Conservation (phyloP, 2,888 invertebrate species). For the Coelinius sp. region DNA sequence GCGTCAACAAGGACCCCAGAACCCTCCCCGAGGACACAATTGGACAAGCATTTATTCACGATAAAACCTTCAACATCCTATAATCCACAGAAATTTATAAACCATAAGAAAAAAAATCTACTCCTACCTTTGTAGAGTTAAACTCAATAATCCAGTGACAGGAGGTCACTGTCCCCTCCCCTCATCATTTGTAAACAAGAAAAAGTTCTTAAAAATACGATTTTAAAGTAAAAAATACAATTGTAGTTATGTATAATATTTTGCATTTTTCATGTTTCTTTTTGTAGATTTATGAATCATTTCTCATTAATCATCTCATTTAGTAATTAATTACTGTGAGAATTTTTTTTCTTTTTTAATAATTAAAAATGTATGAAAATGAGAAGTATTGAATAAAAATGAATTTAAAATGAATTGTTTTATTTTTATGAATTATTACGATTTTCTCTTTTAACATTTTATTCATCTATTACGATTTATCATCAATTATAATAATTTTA, state of each 20-base stretch:
- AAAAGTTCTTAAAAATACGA: neutral
- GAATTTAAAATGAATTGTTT: neutral
- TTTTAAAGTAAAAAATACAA: neutral
- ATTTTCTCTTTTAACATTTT: neutral
- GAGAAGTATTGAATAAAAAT: conserved; percentile 14
- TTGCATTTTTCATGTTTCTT: neutral
- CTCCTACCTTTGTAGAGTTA: neutral
- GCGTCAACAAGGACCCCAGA: too few relatives aligned
- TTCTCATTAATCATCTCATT: neutral
- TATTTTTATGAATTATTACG: neutral
- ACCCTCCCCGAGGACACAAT: neutral
- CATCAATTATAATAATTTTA: too few relatives aligned
- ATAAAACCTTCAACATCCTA: neutral
- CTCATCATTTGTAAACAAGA: neutral
- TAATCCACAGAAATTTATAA: neutral
- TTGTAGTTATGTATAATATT: neutral
- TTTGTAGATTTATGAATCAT: neutral
- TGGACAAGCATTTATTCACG: conserved; percentile 21
- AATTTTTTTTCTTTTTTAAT: neutral
- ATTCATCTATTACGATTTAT: too few relatives aligned
- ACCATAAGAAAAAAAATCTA: neutral
- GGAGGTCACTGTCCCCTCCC: neutral
- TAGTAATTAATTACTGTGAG: neutral
- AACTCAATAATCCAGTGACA: neutral
- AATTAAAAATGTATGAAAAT: neutral